Evolutionary conservation across 2,888 invertebrate species (phyloP), one percentile per base, ranked within the genome.

Genomic region (Agrilus cyanescens): DNA sequence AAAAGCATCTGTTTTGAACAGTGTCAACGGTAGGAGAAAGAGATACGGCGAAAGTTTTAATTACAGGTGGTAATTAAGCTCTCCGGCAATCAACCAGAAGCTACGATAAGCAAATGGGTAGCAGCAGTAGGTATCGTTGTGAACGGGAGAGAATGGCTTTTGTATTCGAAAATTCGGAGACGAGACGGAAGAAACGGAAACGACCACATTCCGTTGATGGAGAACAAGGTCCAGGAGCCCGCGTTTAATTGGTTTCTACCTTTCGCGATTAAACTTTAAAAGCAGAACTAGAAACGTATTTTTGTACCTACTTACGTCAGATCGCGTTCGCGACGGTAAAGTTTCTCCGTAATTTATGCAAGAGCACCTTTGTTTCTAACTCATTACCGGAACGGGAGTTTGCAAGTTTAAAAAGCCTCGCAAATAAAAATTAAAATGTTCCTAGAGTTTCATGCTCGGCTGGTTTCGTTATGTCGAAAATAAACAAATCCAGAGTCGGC

Each of bases 191-290:
- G 25, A 25, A 25, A 25, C 25, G 25, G 25, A 25, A 25, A 25
- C 25, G 25, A 25, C 25, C 25, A 25, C 25, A 25, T 25, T 25
- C 25, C 25, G 25, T 25, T 25, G 25, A 25, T 25, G 25, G 25
- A 25, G 25, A 25, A 25, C 25, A 25, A 25, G 25, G 25, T 25
- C 25, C 25, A 25, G 25, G 25, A 25, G 25, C 25, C 25, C 25
- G 25, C 45, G 47, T 43, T 50, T 56, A 60, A 61, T 61, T 60
- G 59, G 57, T 55, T 56, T 57, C 52, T 54, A 56, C 57, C 57
- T 57, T 54, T 49, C 48, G 50, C 53, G 53, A 54, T 54, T 56
- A 55, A 58, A 58, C 53, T 57, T 56, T 55, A 49, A 48, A 25
- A 25, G 25, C 49, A 48, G 43, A 46, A 48, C 51, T 52, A 51